phyloP scores from a whole-genome alignment of 1,140 invertebrate species.

The Brachionus rotundiformis region DNA sequence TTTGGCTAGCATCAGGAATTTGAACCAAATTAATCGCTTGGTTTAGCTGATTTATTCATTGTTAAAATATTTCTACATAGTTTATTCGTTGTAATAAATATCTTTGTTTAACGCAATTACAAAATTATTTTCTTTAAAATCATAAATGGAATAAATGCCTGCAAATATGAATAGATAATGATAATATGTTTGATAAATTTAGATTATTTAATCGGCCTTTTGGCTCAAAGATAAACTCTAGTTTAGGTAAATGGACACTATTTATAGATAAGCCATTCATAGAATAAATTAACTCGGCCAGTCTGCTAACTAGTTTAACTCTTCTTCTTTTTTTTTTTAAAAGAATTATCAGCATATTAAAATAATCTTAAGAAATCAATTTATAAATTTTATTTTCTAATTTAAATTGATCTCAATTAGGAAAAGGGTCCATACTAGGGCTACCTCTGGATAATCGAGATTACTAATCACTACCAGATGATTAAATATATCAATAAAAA shows the following conservation, averaged over 20 bases:
- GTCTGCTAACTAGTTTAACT: background rate
- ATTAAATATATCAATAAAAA: background rate
- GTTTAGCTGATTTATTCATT: conserved; percentile 36
- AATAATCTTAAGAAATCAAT: no score
- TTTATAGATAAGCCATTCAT: background rate
- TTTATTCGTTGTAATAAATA: conserved; percentile 3
- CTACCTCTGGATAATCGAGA: background rate
- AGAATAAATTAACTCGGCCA: background rate
- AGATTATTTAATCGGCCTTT: background rate
- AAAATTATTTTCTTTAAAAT: conserved; percentile 7
- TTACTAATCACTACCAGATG: background rate
- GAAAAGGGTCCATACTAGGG: background rate
- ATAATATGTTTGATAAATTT: background rate
- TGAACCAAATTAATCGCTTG: background rate
- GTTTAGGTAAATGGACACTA: background rate
- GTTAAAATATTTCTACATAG: background rate
- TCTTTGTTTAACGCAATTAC: conserved; percentile 4
- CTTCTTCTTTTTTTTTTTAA: no score
- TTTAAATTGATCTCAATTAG: background rate
- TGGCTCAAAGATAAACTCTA: background rate
- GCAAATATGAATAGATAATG: conserved; percentile 42
- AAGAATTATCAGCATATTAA: no score
- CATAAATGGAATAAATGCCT: background rate
- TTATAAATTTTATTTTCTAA: no score
- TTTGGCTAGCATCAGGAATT: conserved; percentile 17